Base-by-base conservation (phyloP, 2,888 invertebrate species). In the Bruchidius siliquastri region DNA sequence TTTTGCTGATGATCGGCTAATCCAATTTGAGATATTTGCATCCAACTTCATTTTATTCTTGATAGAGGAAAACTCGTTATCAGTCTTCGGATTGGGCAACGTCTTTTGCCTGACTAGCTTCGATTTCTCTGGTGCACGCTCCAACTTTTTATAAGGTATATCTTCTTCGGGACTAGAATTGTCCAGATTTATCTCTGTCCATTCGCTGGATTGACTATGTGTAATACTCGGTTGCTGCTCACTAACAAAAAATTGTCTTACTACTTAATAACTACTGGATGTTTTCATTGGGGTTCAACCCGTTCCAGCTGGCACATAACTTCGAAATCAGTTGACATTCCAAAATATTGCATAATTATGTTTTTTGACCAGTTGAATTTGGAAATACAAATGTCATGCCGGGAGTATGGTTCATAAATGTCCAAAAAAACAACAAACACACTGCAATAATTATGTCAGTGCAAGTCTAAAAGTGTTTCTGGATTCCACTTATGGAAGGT, bases 121-220 rank as follows among this genome's bases (percentile, higher is more conserved):
- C 77, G 85, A 85, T 78, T 84, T 86, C 2, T 82, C 79, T 74
- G 79, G 84, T 76, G 86, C 73, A 72, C 72, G 71, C 13, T 82
- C 82, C 71, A 88, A 79, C 72, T 87, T 85, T 79, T 87, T 88
- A 76, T 88, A 88, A 1, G 88, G 88, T 76, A 88, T 86, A 75
- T 88, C 88, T 82, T 91, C 91, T 73, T 92, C 92, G 0, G 92
- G 92, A 79, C 90, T 90, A 21, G 92, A 92, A 82, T 90, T 91
- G 76, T 92, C 92, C 81, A 93, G 85, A 84, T 91, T 92, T 73
- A 92, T 92, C 85, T 92, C 92, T 0, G 92, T 92, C 92, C 92
- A 93, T 74, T 92, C 92, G 79, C 91, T 92, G 0, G 87, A 88
- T 72, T 88, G 85, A 73, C 85, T 85, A 72, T 82, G 80, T 20